Evolutionary conservation across 2,888 invertebrate genomes (phyloP), one percentile per base, ranked within the genome.

Genomic region (Slavum lentiscoides): DNA sequence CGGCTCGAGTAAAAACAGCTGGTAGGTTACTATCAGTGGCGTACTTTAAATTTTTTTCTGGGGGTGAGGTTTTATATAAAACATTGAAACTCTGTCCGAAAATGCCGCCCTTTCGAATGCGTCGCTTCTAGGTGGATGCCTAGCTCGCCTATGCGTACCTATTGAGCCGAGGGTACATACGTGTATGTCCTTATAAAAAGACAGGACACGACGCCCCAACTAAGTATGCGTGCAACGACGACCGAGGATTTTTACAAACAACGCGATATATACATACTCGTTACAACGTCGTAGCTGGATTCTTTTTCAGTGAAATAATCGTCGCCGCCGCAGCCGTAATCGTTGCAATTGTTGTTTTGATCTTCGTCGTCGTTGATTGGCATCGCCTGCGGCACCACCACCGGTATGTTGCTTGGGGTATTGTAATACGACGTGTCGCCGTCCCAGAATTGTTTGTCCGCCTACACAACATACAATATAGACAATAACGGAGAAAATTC

Each of bases 341-440:
- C 39, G 2, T 39, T 19, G 37, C 6, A 6, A 19, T 19, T 19
- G 55, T 19, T 77, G 53, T 77, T 77, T 19, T 17, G 68, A 53
- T 77, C 68, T 70, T 77, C 19, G 19, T 19, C 70, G 7, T 69
- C 59, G 19, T 2, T 4, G 30, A 30, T 30, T 30, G 30, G 30
- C 30, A 30, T 49, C 49, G 49, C 0, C 6, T 13, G 2, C n/a
- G 30, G 53, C 37, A 77, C 59, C 1, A 62, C 64, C 19, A 80
- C 80, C 7, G 80, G 80, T 70, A 64, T 80, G 4, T 58, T 80
- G 23, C 37, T 80, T 6, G 80, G 80, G 2, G 62, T 64, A 66
- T 80, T 80, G n/a, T 80, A 80, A 58, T 80, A 80, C 19, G 80
- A 80, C 23, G 69, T 64, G 55, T 80, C 80, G 19, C 64, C 70